phyloP scores from a whole-genome alignment of 2,888 invertebrate species.

The Folsomia candida region DNA sequence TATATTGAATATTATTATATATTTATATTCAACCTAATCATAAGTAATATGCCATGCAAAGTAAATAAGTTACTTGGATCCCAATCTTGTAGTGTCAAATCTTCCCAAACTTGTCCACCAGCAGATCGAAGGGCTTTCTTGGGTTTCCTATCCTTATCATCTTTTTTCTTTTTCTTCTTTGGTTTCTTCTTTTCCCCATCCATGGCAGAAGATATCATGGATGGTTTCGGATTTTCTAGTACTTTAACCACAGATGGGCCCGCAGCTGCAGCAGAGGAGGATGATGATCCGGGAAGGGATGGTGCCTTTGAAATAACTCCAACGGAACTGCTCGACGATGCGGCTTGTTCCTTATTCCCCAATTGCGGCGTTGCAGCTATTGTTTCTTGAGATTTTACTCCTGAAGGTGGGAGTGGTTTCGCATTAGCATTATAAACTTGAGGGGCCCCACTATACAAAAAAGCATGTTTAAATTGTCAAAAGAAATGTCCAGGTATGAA shows the following conservation, averaged over 20 bases:
- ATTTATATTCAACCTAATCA: too few species aligned
- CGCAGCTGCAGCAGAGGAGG: neutral
- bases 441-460: constrained; percentile 30
- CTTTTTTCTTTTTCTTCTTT: constrained; percentile 51
- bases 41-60: neutral
- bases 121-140: constrained; percentile 83
- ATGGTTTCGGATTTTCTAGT: neutral
- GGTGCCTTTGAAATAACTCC: neutral
- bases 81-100: constrained; percentile 90
- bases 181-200: constrained; percentile 34
- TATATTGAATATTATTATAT: too few species aligned
- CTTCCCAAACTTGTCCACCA: constrained; percentile 96
- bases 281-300: constrained; percentile 6
- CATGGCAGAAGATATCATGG: neutral
- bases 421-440: constrained; percentile 23
- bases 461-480: constrained; percentile 7
- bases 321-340: neutral
- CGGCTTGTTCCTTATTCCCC: neutral
- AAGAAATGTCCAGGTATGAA: too few species aligned
- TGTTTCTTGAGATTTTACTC: neutral
- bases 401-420: constrained; percentile 12
- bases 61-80: constrained; percentile 65
- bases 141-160: constrained; percentile 60
- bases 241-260: neutral
- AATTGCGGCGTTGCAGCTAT: neutral